phyloP scores from a whole-genome alignment of 2,888 invertebrate species.

The Pocota personata region DNA sequence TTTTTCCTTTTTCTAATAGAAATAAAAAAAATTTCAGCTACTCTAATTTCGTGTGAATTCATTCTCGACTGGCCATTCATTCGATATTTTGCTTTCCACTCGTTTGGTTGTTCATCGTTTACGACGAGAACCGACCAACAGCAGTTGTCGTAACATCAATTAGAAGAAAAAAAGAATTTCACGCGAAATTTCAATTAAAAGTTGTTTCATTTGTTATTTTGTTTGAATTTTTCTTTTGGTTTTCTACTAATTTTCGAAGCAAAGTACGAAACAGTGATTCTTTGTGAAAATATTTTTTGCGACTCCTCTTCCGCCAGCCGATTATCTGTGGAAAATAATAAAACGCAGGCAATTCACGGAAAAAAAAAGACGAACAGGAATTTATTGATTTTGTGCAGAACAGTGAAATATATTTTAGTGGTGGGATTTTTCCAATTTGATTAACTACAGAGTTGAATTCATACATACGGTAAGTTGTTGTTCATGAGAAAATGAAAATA shows the following conservation, averaged over 20 bases:
- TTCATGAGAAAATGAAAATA: neutral
- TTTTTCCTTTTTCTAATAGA: conserved; percentile 6
- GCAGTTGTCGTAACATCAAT: conserved; percentile 5
- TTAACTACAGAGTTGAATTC: neutral
- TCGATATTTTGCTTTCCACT: conserved; percentile 54
- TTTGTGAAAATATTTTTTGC: neutral
- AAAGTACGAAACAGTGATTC: conserved; percentile 24
- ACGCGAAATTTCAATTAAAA: conserved; percentile 38
- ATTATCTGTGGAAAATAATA: conserved; percentile 11
- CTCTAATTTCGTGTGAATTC: conserved; percentile 11
- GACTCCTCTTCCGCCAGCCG: neutral
- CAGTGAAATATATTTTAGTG: conserved; percentile 22
- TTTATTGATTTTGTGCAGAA: conserved; percentile 54
- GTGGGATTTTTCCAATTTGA: conserved; percentile 1
- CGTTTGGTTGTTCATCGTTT: conserved; percentile 46
- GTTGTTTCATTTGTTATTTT: conserved; percentile 21
- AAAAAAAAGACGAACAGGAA: conserved; percentile 10
- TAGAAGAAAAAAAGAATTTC: conserved; percentile 13
- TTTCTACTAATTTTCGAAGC: conserved; percentile 6
- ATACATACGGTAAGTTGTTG: conserved; percentile 43
- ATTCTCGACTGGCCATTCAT: conserved; percentile 22
- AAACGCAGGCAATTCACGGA: conserved; percentile 23
- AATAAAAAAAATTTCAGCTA: neutral
- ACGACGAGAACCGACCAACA: neutral
- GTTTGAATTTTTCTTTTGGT: conserved; percentile 32